Evolutionary conservation across 2,797 vertebrate species (phyloP), one percentile per base, ranked within the genome.

Genomic region (Pachyuromys duprasi): DNA sequence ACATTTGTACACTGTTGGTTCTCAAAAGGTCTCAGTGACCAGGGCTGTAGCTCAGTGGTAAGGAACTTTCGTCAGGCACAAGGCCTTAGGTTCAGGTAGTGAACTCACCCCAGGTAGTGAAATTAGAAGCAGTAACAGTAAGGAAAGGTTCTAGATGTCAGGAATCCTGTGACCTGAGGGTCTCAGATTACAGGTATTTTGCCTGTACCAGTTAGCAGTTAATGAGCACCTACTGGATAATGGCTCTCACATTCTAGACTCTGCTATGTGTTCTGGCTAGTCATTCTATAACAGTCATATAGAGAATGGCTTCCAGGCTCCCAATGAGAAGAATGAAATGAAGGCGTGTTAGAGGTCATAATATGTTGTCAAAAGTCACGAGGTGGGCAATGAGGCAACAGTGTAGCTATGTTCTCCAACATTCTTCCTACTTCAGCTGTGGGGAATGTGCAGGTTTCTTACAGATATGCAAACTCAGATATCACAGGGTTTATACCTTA

Each of bases 351-450:
- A n/a, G 63, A 79, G 0, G 8, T 72, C 28, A 28, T 26, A 18
- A n/a, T 36, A 14, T 8, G 28, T 0, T 84, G 33, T 26, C 93
- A 63, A 11, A 36, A 2, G 26, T 0, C n/a, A 8, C 22, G 28
- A 45, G 55, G 1, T 7, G 5, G 53, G 4, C 18, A 22, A 12
- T 2, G 8, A 7, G 18, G 17, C 2, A 3, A 5, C 0, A 72
- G 2, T 0, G 3, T 26, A 18, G 42, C 20, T 2, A 20, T 14
- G 0, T 18, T 5, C 31, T 12, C n/a, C 14, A 36, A 26, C 28
- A 49, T 0, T 0, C 3, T 45, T 18, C 24, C 18, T 2, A 20
- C 26, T 20, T 60, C 4, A 57, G n/a, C 28, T 17, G 31, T 53
- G 53, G 24, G 20, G 62, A 89, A 81, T 9, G 7, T 1, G 1